Percentiles rank a stretch among this genome's conserved stretches.
phyloP scores from a whole-genome alignment of 2,888 invertebrate species.

The Melinaea menophilus region DNA sequence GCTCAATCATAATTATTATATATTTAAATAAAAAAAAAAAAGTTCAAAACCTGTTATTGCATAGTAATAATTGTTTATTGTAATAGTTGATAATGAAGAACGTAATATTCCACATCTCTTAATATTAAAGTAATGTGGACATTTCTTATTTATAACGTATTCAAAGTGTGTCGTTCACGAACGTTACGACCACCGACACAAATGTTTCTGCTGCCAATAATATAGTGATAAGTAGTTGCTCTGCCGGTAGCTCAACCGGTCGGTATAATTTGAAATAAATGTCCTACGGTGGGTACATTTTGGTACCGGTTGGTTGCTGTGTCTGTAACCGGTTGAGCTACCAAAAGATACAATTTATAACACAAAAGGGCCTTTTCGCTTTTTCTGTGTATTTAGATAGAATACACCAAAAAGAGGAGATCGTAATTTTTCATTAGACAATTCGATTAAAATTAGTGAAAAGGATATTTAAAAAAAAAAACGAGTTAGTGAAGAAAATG shows the following conservation, averaged over 20 bases:
- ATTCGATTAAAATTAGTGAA: too few species aligned
- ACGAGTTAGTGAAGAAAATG: too few species aligned
- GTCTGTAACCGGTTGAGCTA: neutral
- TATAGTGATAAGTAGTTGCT: slow-evolving; percentile 1
- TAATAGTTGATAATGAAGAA: too few species aligned
- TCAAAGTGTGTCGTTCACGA: neutral
- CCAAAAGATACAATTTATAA: neutral
- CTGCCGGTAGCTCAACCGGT: neutral
- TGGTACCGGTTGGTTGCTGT: neutral
- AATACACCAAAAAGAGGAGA: too few species aligned
- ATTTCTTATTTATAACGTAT: too few species aligned
- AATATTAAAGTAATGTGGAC: too few species aligned
- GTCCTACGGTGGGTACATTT: neutral
- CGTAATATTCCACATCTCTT: too few species aligned
- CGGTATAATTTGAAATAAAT: neutral
- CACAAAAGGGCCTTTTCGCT: slow-evolving; percentile 5
- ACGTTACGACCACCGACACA: neutral
- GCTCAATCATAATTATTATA: slow-evolving; percentile 46
- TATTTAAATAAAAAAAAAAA: slow-evolving; percentile 41
- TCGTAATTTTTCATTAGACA: too few species aligned
- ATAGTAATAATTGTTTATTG: slow-evolving; percentile 36
- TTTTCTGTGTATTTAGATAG: neutral
- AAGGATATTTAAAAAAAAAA: too few species aligned
- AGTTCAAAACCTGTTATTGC: slow-evolving; percentile 40
- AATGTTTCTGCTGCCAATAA: slow-evolving; percentile 5